Evolutionary conservation across 2,888 invertebrate genomes (phyloP), one percentile per base, ranked within the genome.

Genomic region (Ennomos fuscantarius): DNA sequence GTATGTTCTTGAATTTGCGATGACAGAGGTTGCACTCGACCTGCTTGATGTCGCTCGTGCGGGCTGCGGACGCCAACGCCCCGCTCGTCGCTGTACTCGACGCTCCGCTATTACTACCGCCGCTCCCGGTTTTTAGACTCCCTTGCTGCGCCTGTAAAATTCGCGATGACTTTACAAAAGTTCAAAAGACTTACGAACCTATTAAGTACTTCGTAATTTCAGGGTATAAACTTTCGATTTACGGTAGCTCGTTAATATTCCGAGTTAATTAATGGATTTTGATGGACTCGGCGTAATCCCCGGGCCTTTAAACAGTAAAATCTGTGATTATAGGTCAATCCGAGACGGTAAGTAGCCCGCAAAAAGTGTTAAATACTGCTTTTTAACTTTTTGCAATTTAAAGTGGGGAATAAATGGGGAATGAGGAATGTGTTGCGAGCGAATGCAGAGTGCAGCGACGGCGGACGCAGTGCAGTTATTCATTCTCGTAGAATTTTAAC

Each of bases 1-100:
- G 98, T 86, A 98, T 97, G 87, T 99, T 99, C 93, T 99, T 99
- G 92, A 99, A 99, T 84, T 97, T 96, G 72, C 98, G 94, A 87
- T 98, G 97, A 84, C 99, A 99, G 60, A 99, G 94, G 87, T 97
- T 97, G 90, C 99, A 99, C 85, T 98, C 97, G 59, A 98, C 98
- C 42, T 98, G 98, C 79, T 97, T 97, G 60, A 94, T 93, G 71
- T 96, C 96, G 40, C 93, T 88, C 70, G 94, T 85, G 60, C 89
- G 84, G 57, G 79, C 67, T 52, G 81, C 62, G 66, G 75, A 65
- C 62, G 80, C 52, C 1, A 69, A 60, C 51, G 76, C 63, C 1
- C 74, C 71, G 69, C 77, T 78, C 10, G 76, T 63, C 65, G 81
- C 72, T 51, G 72, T 76, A 75, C 75, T 79, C 48, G 74, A 52